Conservation (phyloP, 1,140 invertebrate genomes). For the Rhagoletis pomonella region DNA sequence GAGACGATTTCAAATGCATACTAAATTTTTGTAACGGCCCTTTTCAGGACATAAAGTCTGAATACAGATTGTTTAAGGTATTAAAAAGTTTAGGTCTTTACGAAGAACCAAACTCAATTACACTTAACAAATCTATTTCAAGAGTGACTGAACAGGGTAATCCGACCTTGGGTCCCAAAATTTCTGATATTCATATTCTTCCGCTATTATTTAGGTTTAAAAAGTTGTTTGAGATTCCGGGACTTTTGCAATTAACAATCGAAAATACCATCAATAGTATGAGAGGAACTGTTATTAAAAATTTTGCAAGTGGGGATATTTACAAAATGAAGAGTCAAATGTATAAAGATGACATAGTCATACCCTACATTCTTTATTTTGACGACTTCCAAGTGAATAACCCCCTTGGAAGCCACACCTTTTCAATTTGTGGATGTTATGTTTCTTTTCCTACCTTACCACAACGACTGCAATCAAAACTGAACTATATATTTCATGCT, state of each 20-base stretch:
- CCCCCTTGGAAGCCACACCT: conserved; percentile 26
- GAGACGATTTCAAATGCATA: too few species aligned
- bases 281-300: too few species aligned
- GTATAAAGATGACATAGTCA: neutral
- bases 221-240: too few species aligned
- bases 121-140: neutral
- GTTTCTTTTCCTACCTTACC: conserved; percentile 28
- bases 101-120: conserved; percentile 5
- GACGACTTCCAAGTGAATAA: conserved; percentile 54
- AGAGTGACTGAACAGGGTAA: neutral
- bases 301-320: too few species aligned
- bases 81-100: conserved; percentile 29
- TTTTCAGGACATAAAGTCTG: too few species aligned
- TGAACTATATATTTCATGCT: conserved; percentile 16
- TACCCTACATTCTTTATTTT: neutral
- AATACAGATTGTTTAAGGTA: neutral
- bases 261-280: too few species aligned
- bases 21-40: too few species aligned
- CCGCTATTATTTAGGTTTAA: too few species aligned
- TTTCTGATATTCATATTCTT: too few species aligned
- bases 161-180: neutral
- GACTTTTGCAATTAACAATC: too few species aligned
- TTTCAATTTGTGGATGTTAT: conserved; percentile 45
- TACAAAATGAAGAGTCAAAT: too few species aligned
- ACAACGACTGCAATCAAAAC: neutral